Base-by-base conservation (phyloP, 2,113 vertebrate species). In the Megaceryle torquata region DNA sequence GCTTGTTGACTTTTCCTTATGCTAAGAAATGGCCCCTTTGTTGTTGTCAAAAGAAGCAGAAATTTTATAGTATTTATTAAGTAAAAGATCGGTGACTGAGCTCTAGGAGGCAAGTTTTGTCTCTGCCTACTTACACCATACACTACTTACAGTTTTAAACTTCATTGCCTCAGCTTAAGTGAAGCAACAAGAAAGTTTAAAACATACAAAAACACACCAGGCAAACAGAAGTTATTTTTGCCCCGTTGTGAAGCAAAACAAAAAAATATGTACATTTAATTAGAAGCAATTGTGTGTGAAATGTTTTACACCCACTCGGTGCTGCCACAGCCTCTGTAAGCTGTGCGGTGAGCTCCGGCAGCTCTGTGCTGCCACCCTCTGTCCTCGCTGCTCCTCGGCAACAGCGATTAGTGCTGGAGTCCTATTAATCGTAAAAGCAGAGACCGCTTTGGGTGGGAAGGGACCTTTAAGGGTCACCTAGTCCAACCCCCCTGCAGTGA, bases 341-440 rank as follows among this genome's bases (percentile, higher is more conserved):
- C 2, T 3, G 51, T 21, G 51, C 15, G 33, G 41, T 18, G 82
- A 77, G 44, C 68, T 88, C 35, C 3, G 22, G 53, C 79, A 78
- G 97, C 14, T 33, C 75, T 89, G 89, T 69, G 91, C 96, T 96
- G 98, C 98, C 98, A 97, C 94, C 98, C 68, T 64, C 97, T 96
- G 98, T 88, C 93, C 72, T 70, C 87, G 78, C 33, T 5, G 46
- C 39, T 88, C 57, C 64, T 31, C 18, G 46, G 7, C 81, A 61
- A 4, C 48, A 35, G 56, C 72, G 80, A 46, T 19, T 44, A 41
- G 61, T 29, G 19, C 0, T 6, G 22, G 63, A 39, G 56, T 60
- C 77, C 41, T 21, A 25, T 3, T 39, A 60, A 41, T 9, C 61
- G 6, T 13, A 41, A 37, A 63, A 61, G 24, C 21, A 35, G 21